phyloP scores from a whole-genome alignment of 2,113 vertebrate species.

The Meles meles region DNA sequence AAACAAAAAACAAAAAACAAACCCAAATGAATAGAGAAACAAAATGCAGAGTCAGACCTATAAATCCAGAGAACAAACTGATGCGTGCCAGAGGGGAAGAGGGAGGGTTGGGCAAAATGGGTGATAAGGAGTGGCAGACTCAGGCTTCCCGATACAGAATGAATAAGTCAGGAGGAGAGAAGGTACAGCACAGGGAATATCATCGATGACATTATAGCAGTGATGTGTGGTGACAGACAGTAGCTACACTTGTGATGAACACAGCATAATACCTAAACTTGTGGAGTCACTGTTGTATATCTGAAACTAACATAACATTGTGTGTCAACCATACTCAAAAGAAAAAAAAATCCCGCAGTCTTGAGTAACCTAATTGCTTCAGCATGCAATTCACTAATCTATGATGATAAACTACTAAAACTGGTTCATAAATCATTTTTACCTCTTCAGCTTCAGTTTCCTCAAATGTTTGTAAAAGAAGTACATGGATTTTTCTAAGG shows the following conservation, averaged over 20 bases:
- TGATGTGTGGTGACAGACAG: background rate
- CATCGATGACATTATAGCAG: background rate
- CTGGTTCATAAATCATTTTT: background rate
- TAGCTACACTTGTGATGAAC: background rate
- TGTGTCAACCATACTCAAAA: background rate
- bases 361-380: background rate
- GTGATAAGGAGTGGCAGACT: background rate
- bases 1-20: too few species aligned
- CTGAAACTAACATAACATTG: background rate
- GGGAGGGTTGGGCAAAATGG: background rate
- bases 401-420: background rate
- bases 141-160: background rate
- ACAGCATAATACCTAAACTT: background rate
- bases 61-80: background rate
- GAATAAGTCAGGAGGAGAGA: background rate
- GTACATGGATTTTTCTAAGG: background rate
- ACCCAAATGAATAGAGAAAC: background rate
- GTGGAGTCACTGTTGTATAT: background rate
- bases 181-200: background rate
- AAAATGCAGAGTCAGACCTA: background rate
- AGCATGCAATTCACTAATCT: background rate
- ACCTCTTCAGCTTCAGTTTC: background rate
- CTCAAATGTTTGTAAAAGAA: constrained; percentile 1
- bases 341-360: background rate
- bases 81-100: too few species aligned